Evolutionary conservation across 2,113 vertebrate species (phyloP), one percentile per base, ranked within the genome.

Genomic region (Dinomys branickii): DNA sequence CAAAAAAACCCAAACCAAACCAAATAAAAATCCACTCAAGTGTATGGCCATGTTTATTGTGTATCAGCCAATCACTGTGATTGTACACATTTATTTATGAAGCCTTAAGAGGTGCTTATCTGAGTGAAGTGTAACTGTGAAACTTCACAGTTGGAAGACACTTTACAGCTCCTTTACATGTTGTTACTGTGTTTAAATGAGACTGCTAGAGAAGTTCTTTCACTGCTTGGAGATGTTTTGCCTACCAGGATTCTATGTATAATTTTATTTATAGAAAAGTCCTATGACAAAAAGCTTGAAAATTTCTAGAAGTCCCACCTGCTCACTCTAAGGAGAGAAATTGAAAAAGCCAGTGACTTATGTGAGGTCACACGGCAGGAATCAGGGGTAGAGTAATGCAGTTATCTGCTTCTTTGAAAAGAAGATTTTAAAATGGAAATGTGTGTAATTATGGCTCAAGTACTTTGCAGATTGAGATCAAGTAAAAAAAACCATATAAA

Each of bases 221-320:
- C 88, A 56, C 58, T 85, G 71, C 50, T 80, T 58, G 82, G 73
- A 82, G 63, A n/a, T 88, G 20, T 83, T 96, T 78, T 75, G n/a
- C 24, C 28, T 93, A 75, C 61, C 1, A 61, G 24, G 83, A 91
- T 78, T 93, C 20, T 41, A 44, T 6, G 41, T 35, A 65, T 12
- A 84, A 44, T 93, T 85, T 90, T 93, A 91, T 58, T 17, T 52
- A 52, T 47, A 44, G n/a, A 87, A 80, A 85, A 56, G 44, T 65
- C 8, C 30, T 84, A 14, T 87, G 52, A 96, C 73, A 19, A 54
- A 96, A 89, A 94, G 1, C 61, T 75, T 75, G 78, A 80, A 96
- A 88, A 83, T 28, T n/a, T 58, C 19, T 11, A 5, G 20, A 9
- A 81, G 61, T 35, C 26, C 30, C 38, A 65, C 41, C 3, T 5